Evolutionary conservation across 1,140 invertebrate species (phyloP).

Genomic region (Drosophila obscura): DNA sequence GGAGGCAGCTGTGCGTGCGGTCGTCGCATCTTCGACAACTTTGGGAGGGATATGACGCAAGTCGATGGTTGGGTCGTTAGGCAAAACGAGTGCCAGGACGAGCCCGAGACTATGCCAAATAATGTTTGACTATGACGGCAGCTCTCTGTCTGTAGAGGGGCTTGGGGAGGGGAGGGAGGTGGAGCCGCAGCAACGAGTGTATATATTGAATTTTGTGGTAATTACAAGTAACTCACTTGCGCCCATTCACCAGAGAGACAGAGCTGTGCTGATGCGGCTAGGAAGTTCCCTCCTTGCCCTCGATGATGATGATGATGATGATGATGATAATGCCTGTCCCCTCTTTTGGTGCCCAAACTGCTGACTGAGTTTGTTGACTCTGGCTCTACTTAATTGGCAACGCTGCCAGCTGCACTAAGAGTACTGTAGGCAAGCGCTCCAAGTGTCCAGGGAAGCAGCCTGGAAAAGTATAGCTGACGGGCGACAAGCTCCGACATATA

Average conservation of each 20-base stretch:
- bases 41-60: slow-evolving; percentile 49
- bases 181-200: slow-evolving; percentile 47
- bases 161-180: background rate
- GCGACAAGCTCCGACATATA: no score
- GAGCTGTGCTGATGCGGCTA: slow-evolving; percentile 3
- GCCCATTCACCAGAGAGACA: slow-evolving; percentile 54
- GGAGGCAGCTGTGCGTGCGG: slow-evolving; percentile 56
- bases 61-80: slow-evolving; percentile 65
- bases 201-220: slow-evolving; percentile 80
- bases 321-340: background rate
- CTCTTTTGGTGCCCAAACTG: slow-evolving; percentile 71
- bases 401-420: slow-evolving; percentile 20
- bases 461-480: no score
- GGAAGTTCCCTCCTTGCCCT: background rate
- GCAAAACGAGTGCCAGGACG: slow-evolving; percentile 43
- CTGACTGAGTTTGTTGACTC: slow-evolving; percentile 75
- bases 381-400: slow-evolving; percentile 66
- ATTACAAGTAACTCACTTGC: slow-evolving; percentile 79
- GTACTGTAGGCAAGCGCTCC: no score
- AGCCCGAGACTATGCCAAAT: slow-evolving; percentile 64
- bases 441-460: no score
- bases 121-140: slow-evolving; percentile 69
- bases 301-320: no score
- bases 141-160: slow-evolving; percentile 7
- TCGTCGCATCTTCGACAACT: slow-evolving; percentile 57